A percentile compares a stretch with the other conserved stretches of the same genome.
Evolutionary conservation across 2,888 invertebrate species (phyloP).

Genomic region (Drosophila nr. perissopoda): DNA sequence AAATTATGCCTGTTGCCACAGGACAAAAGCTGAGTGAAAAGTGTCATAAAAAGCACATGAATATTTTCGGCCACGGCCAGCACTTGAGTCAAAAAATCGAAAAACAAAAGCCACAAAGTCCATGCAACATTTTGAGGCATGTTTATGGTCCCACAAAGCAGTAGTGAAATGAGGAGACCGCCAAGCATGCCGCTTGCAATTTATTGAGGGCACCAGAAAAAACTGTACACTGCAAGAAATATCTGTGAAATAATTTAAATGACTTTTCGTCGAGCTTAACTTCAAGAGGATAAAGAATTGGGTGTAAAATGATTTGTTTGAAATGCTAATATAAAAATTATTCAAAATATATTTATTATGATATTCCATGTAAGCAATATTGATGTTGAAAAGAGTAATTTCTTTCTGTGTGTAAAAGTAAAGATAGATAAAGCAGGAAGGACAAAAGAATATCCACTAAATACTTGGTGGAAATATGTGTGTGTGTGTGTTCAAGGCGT

Average conservation of each 20-base stretch:
- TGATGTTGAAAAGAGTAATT: accelerated
- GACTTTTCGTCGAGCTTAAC: neutral
- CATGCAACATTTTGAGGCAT: conserved; percentile 68
- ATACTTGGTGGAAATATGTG: conserved; percentile 45
- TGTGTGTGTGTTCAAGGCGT: conserved; percentile 62
- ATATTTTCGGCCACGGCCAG: conserved; percentile 49
- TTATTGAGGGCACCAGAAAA: conserved; percentile 36
- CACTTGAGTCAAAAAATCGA: conserved; percentile 23
- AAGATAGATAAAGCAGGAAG: neutral
- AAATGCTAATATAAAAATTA: neutral
- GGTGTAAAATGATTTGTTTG: neutral
- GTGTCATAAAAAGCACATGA: conserved; percentile 71
- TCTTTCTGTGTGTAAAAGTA: neutral
- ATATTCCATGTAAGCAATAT: neutral
- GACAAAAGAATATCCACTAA: conserved; percentile 24
- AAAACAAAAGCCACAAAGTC: conserved; percentile 31
- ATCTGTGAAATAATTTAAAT: neutral
- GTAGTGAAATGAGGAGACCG: conserved; percentile 2
- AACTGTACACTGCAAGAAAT: neutral
- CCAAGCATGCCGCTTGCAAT: conserved; percentile 42
- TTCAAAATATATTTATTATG: neutral
- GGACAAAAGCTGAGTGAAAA: conserved; percentile 51
- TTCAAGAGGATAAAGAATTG: neutral
- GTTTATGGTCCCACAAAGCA: conserved; percentile 57
- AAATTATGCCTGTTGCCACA: conserved; percentile 65